Base-by-base conservation (phyloP, 2,113 vertebrate species). In the Rhizomys pruinosus region DNA sequence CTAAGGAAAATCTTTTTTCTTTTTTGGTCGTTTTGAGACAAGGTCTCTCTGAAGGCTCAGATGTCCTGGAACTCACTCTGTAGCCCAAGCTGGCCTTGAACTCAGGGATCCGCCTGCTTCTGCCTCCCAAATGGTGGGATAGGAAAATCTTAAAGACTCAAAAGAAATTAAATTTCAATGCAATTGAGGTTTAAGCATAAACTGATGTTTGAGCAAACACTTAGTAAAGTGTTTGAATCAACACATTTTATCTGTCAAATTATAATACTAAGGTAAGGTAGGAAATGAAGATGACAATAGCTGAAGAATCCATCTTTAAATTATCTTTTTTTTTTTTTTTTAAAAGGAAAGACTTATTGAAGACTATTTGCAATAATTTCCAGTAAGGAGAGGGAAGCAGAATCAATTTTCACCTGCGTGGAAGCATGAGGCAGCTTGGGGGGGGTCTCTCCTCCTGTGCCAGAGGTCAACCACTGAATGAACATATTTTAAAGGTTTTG, bases 121-220 rank as follows among this genome's bases (percentile, higher is more conserved):
- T n/a, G n/a, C n/a, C n/a, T n/a, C n/a, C n/a, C n/a, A 91, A 88
- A 42, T n/a, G n/a, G n/a, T n/a, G n/a, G n/a, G n/a, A n/a, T n/a
- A n/a, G n/a, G n/a, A n/a, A n/a, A n/a, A n/a, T n/a, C n/a, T n/a
- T n/a, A n/a, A 37, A 66, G 68, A 32, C 47, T 81, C 27, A 89
- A 57, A 0, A 61, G 11, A 84, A 37, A 42, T 69, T 17, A 91
- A 81, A 63, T 89, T 90, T 89, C 81, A 37, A 81, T 29, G 52
- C 27, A 92, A 73, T 29, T 44, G 55, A 87, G 29, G 92, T 47
- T 90, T 42, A 44, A n/a, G n/a, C n/a, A n/a, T n/a, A n/a, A n/a
- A n/a, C n/a, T n/a, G 74, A 89, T n/a, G 34, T 92, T 86, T 85
- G 90, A 90, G 52, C 87, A n/a, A 69, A 90, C 68, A 82, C 19